These are phyloP conservation scores for Antigone vipio DNA, from an alignment of 2,113 vertebrate species.

Conservation along the genomic window DNA sequence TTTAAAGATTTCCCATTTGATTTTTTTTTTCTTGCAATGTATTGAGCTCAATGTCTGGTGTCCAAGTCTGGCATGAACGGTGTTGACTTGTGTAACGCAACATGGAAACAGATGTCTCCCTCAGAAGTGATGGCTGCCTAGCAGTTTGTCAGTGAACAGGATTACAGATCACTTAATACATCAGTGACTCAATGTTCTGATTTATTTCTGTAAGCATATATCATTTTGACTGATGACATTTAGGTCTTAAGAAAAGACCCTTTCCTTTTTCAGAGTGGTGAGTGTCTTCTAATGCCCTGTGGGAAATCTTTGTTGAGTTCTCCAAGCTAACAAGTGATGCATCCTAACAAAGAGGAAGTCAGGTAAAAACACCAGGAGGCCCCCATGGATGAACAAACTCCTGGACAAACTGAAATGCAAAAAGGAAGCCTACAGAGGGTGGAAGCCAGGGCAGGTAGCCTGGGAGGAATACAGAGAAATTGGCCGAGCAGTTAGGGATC, in stretches of 20 bases:
- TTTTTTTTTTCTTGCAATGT: too few relatives aligned
- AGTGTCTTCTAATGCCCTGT: slow-evolving; percentile 15
- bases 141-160: neutral
- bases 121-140: neutral
- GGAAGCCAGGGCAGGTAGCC: too few relatives aligned
- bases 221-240: neutral
- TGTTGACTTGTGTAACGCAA: neutral
- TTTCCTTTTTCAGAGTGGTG: neutral
- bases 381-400: too few relatives aligned
- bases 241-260: neutral
- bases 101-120: neutral
- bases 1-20: neutral
- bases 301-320: slow-evolving; percentile 7
- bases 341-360: too few relatives aligned
- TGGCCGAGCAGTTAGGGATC: too few relatives aligned
- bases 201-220: neutral
- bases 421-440: too few relatives aligned
- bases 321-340: too few relatives aligned
- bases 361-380: too few relatives aligned
- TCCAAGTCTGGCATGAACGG: neutral
- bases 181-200: neutral
- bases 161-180: neutral
- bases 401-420: too few relatives aligned
- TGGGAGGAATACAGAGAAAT: too few relatives aligned
- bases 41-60: neutral